phyloP scores from a whole-genome alignment of 2,113 vertebrate species.

The Leucopsar rothschildi region DNA sequence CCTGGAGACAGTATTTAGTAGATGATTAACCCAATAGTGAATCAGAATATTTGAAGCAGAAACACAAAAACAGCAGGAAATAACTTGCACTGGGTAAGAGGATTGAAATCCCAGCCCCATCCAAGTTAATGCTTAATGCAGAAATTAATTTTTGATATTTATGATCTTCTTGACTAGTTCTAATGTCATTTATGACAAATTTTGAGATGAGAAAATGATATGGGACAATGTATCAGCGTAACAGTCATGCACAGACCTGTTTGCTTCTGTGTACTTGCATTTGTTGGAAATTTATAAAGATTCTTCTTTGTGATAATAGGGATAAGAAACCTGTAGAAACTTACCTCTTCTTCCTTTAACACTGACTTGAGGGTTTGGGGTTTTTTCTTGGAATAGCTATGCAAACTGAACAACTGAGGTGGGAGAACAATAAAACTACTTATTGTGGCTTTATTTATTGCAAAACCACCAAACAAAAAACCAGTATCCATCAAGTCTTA shows the following conservation, averaged over 20 bases:
- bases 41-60: constrained; percentile 52
- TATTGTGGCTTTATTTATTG: constrained; percentile 41
- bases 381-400: background rate
- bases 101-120: background rate
- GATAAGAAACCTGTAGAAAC: constrained; percentile 27
- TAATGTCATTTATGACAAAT: constrained; percentile 46
- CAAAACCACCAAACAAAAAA: background rate
- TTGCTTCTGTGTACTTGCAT: background rate
- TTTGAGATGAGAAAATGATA: constrained; percentile 23
- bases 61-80: constrained; percentile 47
- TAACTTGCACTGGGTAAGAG: background rate
- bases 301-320: constrained; percentile 10
- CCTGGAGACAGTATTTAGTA: constrained; percentile 46
- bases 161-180: constrained; percentile 9
- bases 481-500: background rate
- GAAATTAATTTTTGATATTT: constrained; percentile 37
- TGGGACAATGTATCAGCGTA: background rate
- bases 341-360: constrained; percentile 3
- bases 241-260: constrained; percentile 19
- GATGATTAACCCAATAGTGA: constrained; percentile 53
- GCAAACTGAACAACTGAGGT: background rate
- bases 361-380: background rate
- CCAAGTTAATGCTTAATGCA: constrained; percentile 14
- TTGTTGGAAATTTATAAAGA: constrained; percentile 37
- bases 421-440: constrained; percentile 31